A percentile compares a stretch with the other conserved stretches of the same genome.
Evolutionary conservation across 2,113 vertebrate species (phyloP).

Genomic region (Cygnus atratus): DNA sequence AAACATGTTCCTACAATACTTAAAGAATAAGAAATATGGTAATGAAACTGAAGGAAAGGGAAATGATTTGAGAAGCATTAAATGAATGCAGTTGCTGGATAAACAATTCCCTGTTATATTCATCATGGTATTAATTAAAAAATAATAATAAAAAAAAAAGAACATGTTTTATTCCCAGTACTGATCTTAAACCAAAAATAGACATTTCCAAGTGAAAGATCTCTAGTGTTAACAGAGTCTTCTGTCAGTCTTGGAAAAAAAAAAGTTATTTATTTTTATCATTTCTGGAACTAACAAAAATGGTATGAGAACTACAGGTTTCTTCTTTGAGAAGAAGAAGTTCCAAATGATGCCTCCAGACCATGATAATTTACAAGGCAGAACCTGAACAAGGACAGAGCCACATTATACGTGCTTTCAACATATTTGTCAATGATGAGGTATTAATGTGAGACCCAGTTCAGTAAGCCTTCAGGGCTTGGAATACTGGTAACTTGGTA

Average conservation of each 20-base stretch:
- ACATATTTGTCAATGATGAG: fast-evolving
- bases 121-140: neutral
- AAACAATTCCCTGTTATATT: neutral
- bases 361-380: neutral
- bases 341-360: neutral
- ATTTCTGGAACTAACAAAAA: neutral
- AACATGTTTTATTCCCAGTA: neutral
- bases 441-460: neutral
- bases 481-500: neutral
- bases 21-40: neutral
- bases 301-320: neutral
- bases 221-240: neutral
- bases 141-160: neutral
- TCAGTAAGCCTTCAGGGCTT: neutral
- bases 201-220: neutral
- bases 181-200: neutral
- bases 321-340: neutral
- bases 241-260: neutral
- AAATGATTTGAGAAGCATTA: neutral
- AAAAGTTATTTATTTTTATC: neutral
- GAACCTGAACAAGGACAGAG: neutral
- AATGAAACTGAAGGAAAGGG: neutral
- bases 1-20: neutral
- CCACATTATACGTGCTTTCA: fast-evolving
- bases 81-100: neutral